Base-by-base conservation (phyloP, 2,797 vertebrate genomes). In the Philypnodon macrostomus region DNA sequence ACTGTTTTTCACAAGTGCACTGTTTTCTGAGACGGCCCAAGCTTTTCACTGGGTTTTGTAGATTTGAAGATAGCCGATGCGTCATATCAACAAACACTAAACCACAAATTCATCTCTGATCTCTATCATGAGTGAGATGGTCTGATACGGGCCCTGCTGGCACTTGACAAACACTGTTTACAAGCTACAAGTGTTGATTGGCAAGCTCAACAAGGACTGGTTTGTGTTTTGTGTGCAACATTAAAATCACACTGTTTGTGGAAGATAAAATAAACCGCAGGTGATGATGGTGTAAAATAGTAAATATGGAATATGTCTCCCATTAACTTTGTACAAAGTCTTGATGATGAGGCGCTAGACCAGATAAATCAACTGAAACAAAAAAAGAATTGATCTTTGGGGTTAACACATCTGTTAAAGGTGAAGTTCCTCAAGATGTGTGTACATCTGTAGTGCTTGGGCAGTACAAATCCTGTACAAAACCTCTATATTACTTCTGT, bases 81-180 rank as follows among this genome's bases (percentile, higher is more conserved):
- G 63, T 63, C 41, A 39, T 58, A 61, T 65, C 47, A 41, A 48
- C 53, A 59, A 44, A 49, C 73, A 41, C 46, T 59, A 19, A 70
- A 23, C n/a, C 58, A 58, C 55, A 68, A 41, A 73, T 52, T 65
- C 21, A 48, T 59, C 45, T 65, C 44, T 66, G 53, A 72, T 75
- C 70, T 53, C 40, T 45, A 58, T 73, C 19, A 68, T 63, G 62
- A 51, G 54, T 36, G 47, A 61, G 57, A 45, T 60, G 44, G 49
- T 58, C 63, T 48, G 55, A 46, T 58, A 53, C 36, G 44, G 51
- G 62, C 44, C 49, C 54, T 71, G 16, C 32, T 68, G 72, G 74
- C 63, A 18, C 33, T 58, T 66, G 56, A 73, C 71, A 64, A 57
- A 69, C 44, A 52, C 40, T 75, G 68, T 85, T 70, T 63, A 53